Percentiles rank a stretch among this genome's conserved stretches.
phyloP scores from a whole-genome alignment of 1,140 invertebrate genomes.

The Drosophila neocordata region DNA sequence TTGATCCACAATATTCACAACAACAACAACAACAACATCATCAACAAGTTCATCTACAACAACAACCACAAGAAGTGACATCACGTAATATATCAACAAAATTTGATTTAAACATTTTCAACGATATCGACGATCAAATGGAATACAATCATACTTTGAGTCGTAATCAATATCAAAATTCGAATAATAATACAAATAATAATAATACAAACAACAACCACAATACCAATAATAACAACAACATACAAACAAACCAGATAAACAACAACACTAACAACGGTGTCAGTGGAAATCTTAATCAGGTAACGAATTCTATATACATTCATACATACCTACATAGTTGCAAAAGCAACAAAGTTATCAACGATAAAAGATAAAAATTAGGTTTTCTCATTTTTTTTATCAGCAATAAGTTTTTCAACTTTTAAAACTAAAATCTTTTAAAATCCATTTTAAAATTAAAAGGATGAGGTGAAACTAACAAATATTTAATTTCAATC shows the following conservation, averaged over 20 bases:
- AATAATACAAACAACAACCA: slow-evolving; percentile 41
- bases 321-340: no score
- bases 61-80: slow-evolving; percentile 42
- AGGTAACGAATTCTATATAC: slow-evolving; percentile 37
- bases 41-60: slow-evolving; percentile 42
- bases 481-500: no score
- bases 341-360: no score
- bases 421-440: no score
- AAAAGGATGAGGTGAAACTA: no score
- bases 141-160: slow-evolving; percentile 73
- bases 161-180: slow-evolving; percentile 67
- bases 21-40: slow-evolving; percentile 63
- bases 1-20: slow-evolving; percentile 77
- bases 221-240: slow-evolving; percentile 40
- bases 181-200: slow-evolving; percentile 43
- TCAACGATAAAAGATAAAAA: no score
- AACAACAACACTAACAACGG: slow-evolving; percentile 51
- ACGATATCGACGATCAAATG: slow-evolving; percentile 75
- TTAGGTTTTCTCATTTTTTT: no score
- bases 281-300: slow-evolving; percentile 60
- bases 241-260: slow-evolving; percentile 17
- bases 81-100: slow-evolving; percentile 52
- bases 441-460: no score
- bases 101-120: slow-evolving; percentile 71
- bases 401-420: no score